Base-by-base conservation (phyloP, 2,797 vertebrate species). In the Sebastes cheni region DNA sequence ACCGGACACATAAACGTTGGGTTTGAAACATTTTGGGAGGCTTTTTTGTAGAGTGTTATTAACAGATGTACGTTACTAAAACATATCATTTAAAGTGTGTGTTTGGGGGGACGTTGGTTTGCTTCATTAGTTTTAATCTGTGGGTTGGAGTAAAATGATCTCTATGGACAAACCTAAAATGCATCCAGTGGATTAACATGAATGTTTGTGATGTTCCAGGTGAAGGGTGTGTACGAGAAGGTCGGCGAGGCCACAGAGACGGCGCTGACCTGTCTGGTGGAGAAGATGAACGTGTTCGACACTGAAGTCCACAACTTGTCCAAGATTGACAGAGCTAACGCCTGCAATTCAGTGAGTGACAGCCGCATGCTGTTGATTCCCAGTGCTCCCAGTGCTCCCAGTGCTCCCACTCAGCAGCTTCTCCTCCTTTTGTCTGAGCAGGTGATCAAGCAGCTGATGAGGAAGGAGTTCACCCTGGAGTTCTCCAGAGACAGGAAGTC, bases 381-480 rank as follows among this genome's bases (percentile, higher is more conserved):
- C 46, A 50, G 46, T 50, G 16, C 46, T 72, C 36, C 39, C 46
- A 50, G 46, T 50, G 16, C 46, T 72, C 36, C 39, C 39, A 9
- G 36, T 2, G 12, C 20, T 72, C 22, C 14, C 56, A n/a, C 70
- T 91, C 89, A 72, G 89, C 89, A 75, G 65, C 1, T 71, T 82
- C 67, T 80, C 75, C 70, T 83, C 55, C 20, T 25, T 67, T 12
- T 72, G 16, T 80, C 55, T 67, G 58, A 69, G 81, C 89, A 98
- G 98, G 98, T 99, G 84, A 99, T 99, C 86, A 99, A 98, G 88
- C 98, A 99, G 86, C 95, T 99, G 69, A 99, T 99, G 98, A 99
- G 95, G 93, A 99, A 99, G 77, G 98, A 99, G 90, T 98, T 97
- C 87, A 99, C 98, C 11, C 93, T 99, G 65, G 98, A 99, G 91